phyloP scores from a whole-genome alignment of 2,113 vertebrate genomes.

The Hiodon tergisus region DNA sequence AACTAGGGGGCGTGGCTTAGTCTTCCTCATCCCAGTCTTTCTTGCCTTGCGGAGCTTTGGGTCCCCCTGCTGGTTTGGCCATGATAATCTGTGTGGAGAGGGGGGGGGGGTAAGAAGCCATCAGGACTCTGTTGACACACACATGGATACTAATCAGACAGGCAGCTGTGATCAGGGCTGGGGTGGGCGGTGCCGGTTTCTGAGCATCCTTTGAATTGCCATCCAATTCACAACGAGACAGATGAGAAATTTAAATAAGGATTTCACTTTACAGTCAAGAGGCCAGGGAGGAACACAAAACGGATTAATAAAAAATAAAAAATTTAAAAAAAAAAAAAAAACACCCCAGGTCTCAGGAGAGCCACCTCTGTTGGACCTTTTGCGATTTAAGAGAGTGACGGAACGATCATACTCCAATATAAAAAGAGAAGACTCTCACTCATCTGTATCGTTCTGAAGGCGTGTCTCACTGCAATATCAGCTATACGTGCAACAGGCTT shows the following conservation, averaged over 20 bases:
- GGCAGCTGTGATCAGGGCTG: too few species aligned
- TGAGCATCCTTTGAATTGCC: too few species aligned
- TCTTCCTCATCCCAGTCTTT: slow-evolving; percentile 97
- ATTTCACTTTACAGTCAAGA: too few species aligned
- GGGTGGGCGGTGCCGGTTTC: too few species aligned
- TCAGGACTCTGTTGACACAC: neutral
- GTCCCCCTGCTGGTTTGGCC: slow-evolving; percentile 94
- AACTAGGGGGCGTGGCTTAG: slow-evolving; percentile 48
- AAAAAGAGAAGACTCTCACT: too few species aligned
- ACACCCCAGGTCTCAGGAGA: too few species aligned
- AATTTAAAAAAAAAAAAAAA: too few species aligned
- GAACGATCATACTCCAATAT: too few species aligned
- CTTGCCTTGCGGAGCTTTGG: slow-evolving; percentile 85
- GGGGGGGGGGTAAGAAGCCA: neutral
- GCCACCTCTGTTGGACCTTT: neutral
- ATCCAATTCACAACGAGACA: too few species aligned
- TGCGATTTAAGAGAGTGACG: neutral
- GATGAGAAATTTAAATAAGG: too few species aligned
- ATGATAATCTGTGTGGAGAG: slow-evolving; percentile 81
- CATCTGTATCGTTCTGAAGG: neutral
- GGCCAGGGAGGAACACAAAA: too few species aligned
- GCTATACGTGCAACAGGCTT: slow-evolving; percentile 56
- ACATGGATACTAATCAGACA: neutral
- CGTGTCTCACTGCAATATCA: neutral
- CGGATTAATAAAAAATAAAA: too few species aligned